Percentiles rank a stretch among this genome's conserved stretches.
Conservation (phyloP, 1,140 invertebrate genomes). For the Pseudomyrmex sp. region DNA sequence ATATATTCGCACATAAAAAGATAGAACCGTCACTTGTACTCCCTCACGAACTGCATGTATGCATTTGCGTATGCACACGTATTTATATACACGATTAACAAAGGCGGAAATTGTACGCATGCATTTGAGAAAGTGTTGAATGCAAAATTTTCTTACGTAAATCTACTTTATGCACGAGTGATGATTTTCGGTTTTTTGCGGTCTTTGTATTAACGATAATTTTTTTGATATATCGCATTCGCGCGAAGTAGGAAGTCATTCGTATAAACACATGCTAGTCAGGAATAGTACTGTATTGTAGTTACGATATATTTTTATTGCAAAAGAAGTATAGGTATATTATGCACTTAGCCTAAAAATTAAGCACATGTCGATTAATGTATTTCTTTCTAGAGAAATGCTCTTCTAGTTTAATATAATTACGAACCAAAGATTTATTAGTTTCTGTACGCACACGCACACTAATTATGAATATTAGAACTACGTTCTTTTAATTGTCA, state of each 20-base stretch:
- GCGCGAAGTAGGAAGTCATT: slow-evolving; percentile 68
- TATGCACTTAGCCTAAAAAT: slow-evolving; percentile 56
- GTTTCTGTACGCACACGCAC: neutral
- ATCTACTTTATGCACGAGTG: slow-evolving; percentile 21
- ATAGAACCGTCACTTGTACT: slow-evolving; percentile 59
- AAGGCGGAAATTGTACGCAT: slow-evolving; percentile 35
- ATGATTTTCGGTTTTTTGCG: slow-evolving; percentile 13
- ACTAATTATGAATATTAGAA: too few species aligned
- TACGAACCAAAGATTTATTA: slow-evolving; percentile 42
- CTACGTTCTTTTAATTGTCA: too few species aligned
- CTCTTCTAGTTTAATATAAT: slow-evolving; percentile 20
- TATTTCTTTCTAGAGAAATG: slow-evolving; percentile 14
- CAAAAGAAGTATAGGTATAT: slow-evolving; percentile 65
- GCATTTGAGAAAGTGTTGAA: slow-evolving; percentile 28
- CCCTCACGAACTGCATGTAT: slow-evolving; percentile 33
- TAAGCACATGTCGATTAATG: slow-evolving; percentile 52
- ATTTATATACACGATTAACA: slow-evolving; percentile 18
- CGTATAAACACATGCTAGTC: slow-evolving; percentile 78
- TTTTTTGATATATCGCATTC: neutral
- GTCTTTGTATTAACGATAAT: neutral
- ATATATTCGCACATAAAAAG: slow-evolving; percentile 52
- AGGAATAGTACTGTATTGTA: slow-evolving; percentile 77
- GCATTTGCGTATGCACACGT: neutral
- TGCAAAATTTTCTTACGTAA: slow-evolving; percentile 7
- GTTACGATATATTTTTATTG: slow-evolving; percentile 80